phyloP scores from a whole-genome alignment of 2,113 vertebrate species.

The Microtus ochrogaster region DNA sequence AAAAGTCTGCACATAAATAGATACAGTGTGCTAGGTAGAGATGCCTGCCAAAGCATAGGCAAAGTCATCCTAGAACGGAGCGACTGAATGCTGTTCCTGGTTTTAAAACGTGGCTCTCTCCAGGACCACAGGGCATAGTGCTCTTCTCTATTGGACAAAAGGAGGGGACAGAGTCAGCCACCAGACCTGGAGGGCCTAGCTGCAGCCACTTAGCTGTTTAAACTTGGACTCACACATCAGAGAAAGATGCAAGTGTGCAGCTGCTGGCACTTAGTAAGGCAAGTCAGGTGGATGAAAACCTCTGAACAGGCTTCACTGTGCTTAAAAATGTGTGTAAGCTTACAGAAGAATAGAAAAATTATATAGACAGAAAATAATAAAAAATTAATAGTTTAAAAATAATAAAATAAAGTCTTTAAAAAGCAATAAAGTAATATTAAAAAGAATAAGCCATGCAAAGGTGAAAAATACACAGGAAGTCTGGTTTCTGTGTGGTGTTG shows the following conservation, averaged over 20 bases:
- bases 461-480: not conserved
- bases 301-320: not conserved
- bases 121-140: not conserved
- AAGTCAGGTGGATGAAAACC: not conserved
- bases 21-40: too few species aligned
- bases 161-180: accelerated
- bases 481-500: not conserved
- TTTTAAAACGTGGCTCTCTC: not conserved
- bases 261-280: not conserved
- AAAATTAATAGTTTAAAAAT: not conserved
- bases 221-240: not conserved
- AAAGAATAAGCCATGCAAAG: not conserved
- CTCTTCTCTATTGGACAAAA: not conserved
- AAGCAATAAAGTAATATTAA: not conserved
- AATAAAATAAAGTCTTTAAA: not conserved
- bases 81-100: too few species aligned
- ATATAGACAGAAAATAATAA: not conserved
- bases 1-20: too few species aligned
- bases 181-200: not conserved
- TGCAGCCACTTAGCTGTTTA: not conserved
- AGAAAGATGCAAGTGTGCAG: not conserved
- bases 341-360: not conserved
- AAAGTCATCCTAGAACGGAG: too few species aligned
- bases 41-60: too few species aligned
- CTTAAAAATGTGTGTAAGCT: not conserved